Conservation (phyloP, 2,797 vertebrate species). For the Gymnoscopelus braueri region DNA sequence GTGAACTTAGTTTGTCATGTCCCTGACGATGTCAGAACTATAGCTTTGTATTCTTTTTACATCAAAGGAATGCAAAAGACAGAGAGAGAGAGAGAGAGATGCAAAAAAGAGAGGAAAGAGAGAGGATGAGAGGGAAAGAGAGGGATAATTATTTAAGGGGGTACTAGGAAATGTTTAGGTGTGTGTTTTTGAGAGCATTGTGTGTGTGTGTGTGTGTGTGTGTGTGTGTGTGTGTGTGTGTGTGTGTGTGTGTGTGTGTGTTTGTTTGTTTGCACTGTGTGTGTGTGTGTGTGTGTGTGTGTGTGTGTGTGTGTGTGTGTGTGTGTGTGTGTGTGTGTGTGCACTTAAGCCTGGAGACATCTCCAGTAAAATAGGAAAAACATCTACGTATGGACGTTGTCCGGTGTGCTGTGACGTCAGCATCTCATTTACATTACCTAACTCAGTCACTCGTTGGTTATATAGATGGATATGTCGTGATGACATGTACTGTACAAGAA, state of each 20-base stretch:
- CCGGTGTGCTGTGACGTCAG: constrained; percentile 49
- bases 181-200: constrained; percentile 18
- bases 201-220: background rate
- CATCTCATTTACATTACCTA: constrained; percentile 55
- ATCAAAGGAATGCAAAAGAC: constrained; percentile 36
- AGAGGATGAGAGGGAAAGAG: constrained; percentile 6
- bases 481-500: constrained; percentile 77
- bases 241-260: constrained; percentile 24
- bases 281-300: background rate
- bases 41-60: constrained; percentile 30
- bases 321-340: constrained; percentile 10
- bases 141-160: background rate
- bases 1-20: constrained; percentile 67
- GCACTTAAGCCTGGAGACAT: constrained; percentile 59
- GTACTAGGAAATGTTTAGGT: constrained; percentile 3
- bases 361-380: constrained; percentile 55
- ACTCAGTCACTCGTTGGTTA: constrained; percentile 72
- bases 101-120: background rate
- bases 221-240: constrained; percentile 14
- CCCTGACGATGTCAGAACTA: constrained; percentile 54
- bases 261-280: constrained; percentile 16
- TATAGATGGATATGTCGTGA: constrained; percentile 71
- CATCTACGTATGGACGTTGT: constrained; percentile 33
- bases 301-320: constrained; percentile 27
- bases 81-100: constrained; percentile 1